Base-by-base conservation (phyloP, 2,888 invertebrate species). In the Pomacea canaliculata region DNA sequence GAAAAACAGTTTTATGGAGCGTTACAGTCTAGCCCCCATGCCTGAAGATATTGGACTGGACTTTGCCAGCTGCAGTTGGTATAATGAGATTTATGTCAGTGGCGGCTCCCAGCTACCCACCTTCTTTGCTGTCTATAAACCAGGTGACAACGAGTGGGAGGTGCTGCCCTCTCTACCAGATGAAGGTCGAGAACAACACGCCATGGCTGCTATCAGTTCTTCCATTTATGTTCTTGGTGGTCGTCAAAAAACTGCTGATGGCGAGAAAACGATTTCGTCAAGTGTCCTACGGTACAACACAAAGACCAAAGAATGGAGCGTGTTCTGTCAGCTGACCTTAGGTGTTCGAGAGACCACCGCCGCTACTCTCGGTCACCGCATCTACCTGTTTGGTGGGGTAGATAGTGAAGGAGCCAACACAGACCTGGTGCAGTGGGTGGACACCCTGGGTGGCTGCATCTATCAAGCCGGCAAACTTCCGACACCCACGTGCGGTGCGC, bases 201-300 rank as follows among this genome's bases (percentile, higher is more conserved):
- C 66, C 7, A 76, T 76, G 76, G 69, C 67, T 13, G 72, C 71
- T n/a, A 68, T 76, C 27, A 49, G 51, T 19, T 27, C 60, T 27
- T 7, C 10, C 48, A 19, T 76, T 27, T 76, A 76, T 66, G 16
- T 76, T 23, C 67, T 76, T 19, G 76, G 76, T 37, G 76, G 76
- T 27, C 19, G 71, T 27, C 46, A 66, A 27, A 46, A 60, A 16
- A 56, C 62, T 13, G 0, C 23, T 37, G 27, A 62, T 60, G 60
- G 16, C n/a, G 60, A 7, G n/a, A 60, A 60, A n/a, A n/a, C n/a
- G 1, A 4, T n/a, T 49, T 68, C 4, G 3, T 60, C 60, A 5
- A n/a, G n/a, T 60, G 59, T 76, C 48, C 71, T 71, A 67, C 23
- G 27, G 2, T 76, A 67, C 60, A 56, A 68, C 59, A 56, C 68